These are phyloP conservation scores for Pseudolaguvia tuberculata DNA, from an alignment of 2,113 vertebrate species.

Conservation along the genomic window DNA sequence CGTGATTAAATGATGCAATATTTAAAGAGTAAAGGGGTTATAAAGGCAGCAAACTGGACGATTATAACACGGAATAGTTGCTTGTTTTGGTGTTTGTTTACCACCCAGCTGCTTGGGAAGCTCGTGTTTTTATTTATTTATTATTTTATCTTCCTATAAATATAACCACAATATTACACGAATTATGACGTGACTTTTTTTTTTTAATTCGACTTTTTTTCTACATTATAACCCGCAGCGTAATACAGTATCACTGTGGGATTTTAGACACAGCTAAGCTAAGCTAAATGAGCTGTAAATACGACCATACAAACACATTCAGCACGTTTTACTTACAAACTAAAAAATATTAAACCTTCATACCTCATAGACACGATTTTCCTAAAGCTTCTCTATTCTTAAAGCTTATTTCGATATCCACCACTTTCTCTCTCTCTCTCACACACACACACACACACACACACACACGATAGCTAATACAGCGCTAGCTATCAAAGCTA, in stretches of 20 bases:
- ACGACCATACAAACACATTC: neutral
- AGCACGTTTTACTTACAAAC: neutral
- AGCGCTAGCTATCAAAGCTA: constrained; percentile 30
- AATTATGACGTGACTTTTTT: too few relatives aligned
- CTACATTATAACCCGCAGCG: neutral
- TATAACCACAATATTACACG: too few relatives aligned
- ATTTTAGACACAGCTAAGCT: neutral
- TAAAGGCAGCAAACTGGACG: neutral
- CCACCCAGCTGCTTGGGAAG: neutral
- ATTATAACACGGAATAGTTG: too few relatives aligned
- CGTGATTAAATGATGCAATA: too few relatives aligned
- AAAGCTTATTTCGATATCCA: constrained; percentile 16
- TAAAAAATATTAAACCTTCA: neutral
- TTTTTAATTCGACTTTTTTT: neutral
- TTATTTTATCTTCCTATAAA: too few relatives aligned
- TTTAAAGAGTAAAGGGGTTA: too few relatives aligned
- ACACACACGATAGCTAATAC: neutral
- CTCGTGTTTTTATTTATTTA: too few relatives aligned
- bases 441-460: neutral
- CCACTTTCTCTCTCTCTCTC: neutral
- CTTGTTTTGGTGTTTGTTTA: neutral
- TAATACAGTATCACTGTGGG: neutral
- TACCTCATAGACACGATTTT: constrained; percentile 64
- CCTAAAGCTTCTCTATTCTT: constrained; percentile 33
- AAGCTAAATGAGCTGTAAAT: constrained; percentile 8